A percentile compares a stretch with the other conserved stretches of the same genome.
Conservation (phyloP, 2,888 invertebrate genomes). For the Rhorus exstirpatorius region DNA sequence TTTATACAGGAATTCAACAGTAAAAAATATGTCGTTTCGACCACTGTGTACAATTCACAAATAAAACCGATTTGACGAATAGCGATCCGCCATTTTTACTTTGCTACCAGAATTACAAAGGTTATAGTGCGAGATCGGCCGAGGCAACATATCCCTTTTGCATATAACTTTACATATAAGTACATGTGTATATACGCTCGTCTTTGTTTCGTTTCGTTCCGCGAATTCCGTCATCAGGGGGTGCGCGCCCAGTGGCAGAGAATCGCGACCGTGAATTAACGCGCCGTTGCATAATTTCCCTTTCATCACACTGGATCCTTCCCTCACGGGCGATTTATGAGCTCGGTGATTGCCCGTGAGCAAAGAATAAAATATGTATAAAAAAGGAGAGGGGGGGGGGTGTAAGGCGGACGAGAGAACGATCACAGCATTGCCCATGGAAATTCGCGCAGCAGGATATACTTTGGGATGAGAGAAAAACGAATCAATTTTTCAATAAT, state of each 20-base stretch:
- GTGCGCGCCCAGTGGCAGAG: slow-evolving; percentile 44
- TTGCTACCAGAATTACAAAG: slow-evolving; percentile 36
- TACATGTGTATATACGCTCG: neutral
- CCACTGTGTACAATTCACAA: neutral
- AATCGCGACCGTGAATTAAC: slow-evolving; percentile 56
- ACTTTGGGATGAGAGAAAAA: too few relatives aligned
- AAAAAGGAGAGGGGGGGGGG: slow-evolving; percentile 12
- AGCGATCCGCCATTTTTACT: slow-evolving; percentile 44
- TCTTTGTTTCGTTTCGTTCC: slow-evolving; percentile 52
- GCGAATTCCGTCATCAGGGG: slow-evolving; percentile 9
- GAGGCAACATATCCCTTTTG: slow-evolving; percentile 20
- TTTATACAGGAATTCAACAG: too few relatives aligned
- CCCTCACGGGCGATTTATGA: slow-evolving; percentile 51
- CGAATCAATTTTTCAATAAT: too few relatives aligned
- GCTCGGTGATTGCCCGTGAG: slow-evolving; percentile 44
- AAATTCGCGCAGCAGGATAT: neutral
- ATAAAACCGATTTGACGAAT: slow-evolving; percentile 3
- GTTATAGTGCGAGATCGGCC: slow-evolving; percentile 47
- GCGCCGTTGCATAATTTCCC: slow-evolving; percentile 65
- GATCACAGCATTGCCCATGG: neutral
- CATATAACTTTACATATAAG: neutral
- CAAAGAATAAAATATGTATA: slow-evolving; percentile 24
- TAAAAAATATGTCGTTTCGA: neutral
- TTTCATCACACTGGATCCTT: slow-evolving; percentile 56
- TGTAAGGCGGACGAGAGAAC: slow-evolving; percentile 27